A percentile compares a stretch with the other conserved stretches of the same genome.
phyloP scores from a whole-genome alignment of 2,113 vertebrate genomes.

The Pteruthius melanotis region DNA sequence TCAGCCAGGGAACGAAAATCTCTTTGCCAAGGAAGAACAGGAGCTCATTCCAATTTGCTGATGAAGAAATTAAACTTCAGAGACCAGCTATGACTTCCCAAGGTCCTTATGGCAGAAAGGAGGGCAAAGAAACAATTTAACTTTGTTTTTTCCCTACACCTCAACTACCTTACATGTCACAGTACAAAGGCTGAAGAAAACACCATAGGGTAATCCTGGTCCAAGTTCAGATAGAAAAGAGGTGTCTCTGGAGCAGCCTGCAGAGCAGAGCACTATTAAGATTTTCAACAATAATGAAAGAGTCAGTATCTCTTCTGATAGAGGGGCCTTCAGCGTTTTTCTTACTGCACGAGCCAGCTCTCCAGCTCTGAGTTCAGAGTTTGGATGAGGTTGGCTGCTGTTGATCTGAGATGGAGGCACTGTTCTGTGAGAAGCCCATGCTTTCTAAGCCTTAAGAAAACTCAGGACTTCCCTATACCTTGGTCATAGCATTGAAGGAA shows the following conservation, averaged over 20 bases:
- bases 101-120: conserved; percentile 1
- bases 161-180: not conserved
- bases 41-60: conserved; percentile 42
- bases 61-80: conserved; percentile 54
- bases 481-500: not conserved
- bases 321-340: not conserved
- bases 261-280: not conserved
- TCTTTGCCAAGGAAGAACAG: conserved; percentile 11
- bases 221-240: not conserved
- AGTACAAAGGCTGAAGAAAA: not conserved
- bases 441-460: not conserved
- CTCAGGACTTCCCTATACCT: not conserved
- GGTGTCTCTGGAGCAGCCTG: not conserved
- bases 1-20: conserved; percentile 40
- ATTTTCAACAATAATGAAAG: not conserved
- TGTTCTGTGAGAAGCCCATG: not conserved
- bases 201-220: not conserved
- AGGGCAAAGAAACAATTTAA: conserved; percentile 24
- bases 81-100: conserved; percentile 37
- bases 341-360: accelerated
- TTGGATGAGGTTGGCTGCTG: not conserved
- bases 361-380: not conserved
- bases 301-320: not conserved
- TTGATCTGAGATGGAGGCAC: not conserved
- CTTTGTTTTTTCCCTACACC: not conserved